phyloP scores from a whole-genome alignment of 2,797 vertebrate species.

The Ibycter americanus region DNA sequence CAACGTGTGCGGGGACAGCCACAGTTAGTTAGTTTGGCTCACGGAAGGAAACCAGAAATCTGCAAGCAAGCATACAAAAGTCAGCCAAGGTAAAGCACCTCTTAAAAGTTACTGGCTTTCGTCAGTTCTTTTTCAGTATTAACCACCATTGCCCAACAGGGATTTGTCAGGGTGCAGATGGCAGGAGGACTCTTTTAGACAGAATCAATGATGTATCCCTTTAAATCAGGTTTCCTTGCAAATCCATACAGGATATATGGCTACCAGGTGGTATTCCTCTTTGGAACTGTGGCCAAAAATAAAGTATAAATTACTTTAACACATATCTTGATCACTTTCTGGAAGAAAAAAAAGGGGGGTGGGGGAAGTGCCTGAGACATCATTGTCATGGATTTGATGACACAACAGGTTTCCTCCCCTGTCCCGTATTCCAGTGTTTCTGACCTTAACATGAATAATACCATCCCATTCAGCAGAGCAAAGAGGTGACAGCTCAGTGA shows the following conservation, averaged over 20 bases:
- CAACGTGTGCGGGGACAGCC: background rate
- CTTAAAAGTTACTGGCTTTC: background rate
- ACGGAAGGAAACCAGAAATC: background rate
- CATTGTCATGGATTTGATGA: background rate
- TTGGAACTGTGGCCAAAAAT: background rate
- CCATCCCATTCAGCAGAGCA: background rate
- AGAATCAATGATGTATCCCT: background rate
- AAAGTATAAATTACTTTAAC: background rate
- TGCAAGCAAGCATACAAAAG: background rate
- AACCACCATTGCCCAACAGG: background rate
- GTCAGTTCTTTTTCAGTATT: background rate
- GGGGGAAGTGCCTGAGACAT: fast-evolving
- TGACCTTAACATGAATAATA: background rate
- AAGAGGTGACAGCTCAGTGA: background rate
- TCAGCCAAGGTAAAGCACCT: background rate
- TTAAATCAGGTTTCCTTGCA: background rate
- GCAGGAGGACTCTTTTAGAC: background rate
- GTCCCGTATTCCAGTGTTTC: background rate
- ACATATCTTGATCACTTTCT: background rate
- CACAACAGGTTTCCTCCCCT: background rate
- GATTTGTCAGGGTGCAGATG: background rate
- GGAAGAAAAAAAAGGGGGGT: background rate
- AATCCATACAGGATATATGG: background rate
- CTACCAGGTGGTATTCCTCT: background rate
- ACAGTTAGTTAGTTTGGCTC: background rate